Conservation (phyloP, 30 jellyfish, hydroid and myxozoan species). For the Aurelia aurita region DNA sequence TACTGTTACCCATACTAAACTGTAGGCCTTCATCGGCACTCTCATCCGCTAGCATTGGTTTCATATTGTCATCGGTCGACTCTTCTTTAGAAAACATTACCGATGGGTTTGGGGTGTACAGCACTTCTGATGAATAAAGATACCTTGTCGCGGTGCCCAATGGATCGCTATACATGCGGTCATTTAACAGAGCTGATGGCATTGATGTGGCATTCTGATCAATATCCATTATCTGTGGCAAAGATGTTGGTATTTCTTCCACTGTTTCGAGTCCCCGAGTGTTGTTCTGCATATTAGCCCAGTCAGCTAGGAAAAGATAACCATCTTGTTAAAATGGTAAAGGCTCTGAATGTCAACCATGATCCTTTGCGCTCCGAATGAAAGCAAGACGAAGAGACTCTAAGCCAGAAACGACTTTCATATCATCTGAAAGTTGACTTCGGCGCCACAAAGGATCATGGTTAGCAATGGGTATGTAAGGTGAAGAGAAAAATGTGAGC, state of each 20-base stretch:
- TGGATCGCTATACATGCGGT: conserved; percentile 36
- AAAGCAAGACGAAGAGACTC: no score
- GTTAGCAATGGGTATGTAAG: no score
- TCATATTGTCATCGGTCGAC: background rate
- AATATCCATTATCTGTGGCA: conserved; percentile 24
- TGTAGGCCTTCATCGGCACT: conserved; percentile 48
- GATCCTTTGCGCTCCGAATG: no score
- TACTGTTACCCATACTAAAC: conserved; percentile 5
- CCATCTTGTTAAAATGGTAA: background rate
- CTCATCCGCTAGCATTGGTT: conserved; percentile 44
- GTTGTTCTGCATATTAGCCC: conserved; percentile 26
- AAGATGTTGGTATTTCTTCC: conserved; percentile 13
- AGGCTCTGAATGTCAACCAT: no score
- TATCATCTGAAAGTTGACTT: no score
- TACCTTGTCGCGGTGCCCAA: conserved; percentile 32
- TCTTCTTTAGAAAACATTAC: conserved; percentile 12
- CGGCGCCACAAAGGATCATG: no score
- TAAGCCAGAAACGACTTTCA: no score
- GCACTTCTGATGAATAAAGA: conserved; percentile 53
- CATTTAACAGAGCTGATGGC: conserved; percentile 49
- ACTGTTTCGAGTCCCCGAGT: conserved; percentile 54
- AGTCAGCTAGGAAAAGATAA: conserved; percentile 38
- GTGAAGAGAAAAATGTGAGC: no score
- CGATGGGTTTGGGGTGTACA: conserved; percentile 17
- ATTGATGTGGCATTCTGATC: background rate